A percentile compares a stretch with the other conserved stretches of the same genome.
phyloP scores from a whole-genome alignment of 1,140 invertebrate genomes.

The Theocolax elegans region DNA sequence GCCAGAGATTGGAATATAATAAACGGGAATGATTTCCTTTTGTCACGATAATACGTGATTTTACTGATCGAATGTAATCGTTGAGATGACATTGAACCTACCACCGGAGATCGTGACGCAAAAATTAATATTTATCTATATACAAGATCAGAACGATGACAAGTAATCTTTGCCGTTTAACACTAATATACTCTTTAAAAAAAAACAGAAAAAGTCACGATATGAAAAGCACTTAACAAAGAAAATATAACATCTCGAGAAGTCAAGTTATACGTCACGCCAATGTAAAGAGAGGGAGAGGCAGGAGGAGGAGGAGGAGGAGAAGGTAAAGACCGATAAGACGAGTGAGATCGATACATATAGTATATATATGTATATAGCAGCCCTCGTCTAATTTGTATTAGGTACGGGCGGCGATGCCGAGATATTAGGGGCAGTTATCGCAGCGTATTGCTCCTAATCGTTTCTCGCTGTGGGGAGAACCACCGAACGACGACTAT shows the following conservation, averaged over 20 bases:
- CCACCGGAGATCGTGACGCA: no score
- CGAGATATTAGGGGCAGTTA: slow-evolving; percentile 65
- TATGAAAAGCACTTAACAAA: neutral
- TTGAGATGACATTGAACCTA: no score
- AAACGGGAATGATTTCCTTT: no score
- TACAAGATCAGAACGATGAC: no score
- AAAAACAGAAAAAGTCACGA: neutral
- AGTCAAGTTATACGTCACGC: slow-evolving; percentile 12
- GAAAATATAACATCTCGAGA: neutral
- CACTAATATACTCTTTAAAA: no score
- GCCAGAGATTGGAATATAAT: no score
- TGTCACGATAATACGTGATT: no score
- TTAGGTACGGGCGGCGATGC: slow-evolving; percentile 57
- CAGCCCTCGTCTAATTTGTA: slow-evolving; percentile 61
- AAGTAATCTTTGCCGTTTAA: no score
- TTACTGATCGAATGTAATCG: no score
- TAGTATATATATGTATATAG: no score
- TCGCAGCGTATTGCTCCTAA: slow-evolving; percentile 67
- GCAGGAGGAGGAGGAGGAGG: neutral
- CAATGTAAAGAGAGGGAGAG: neutral
- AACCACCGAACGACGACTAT: neutral
- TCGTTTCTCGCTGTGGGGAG: slow-evolving; percentile 56
- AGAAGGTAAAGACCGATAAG: neutral
- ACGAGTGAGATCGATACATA: neutral
- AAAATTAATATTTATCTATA: no score